These are phyloP conservation scores for Alca torda DNA, from an alignment of 2,797 vertebrate genomes.

Conservation along the genomic window DNA sequence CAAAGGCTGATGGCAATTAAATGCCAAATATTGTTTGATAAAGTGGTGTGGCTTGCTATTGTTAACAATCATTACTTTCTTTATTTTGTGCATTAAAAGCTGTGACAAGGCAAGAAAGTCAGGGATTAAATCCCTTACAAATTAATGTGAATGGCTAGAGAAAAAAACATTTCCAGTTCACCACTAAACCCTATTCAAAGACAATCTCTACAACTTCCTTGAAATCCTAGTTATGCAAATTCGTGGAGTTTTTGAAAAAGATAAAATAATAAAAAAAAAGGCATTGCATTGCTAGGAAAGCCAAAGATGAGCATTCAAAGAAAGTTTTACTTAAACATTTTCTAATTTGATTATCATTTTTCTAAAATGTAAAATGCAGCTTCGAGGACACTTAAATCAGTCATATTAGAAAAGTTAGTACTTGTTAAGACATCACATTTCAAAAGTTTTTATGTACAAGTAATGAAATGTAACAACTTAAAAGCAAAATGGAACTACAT, in stretches of 20 bases:
- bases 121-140: not conserved
- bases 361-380: not conserved
- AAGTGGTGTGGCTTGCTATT: not conserved
- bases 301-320: fast-evolving
- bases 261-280: not conserved
- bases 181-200: not conserved
- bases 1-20: not conserved
- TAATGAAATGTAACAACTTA: not conserved
- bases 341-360: not conserved
- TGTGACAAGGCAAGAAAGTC: not conserved
- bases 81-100: not conserved
- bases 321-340: not conserved
- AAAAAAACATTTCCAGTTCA: not conserved
- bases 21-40: not conserved
- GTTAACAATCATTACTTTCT: not conserved
- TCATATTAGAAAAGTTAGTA: not conserved
- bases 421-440: not conserved
- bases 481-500: not conserved
- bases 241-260: not conserved
- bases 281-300: not conserved
- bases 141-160: not conserved
- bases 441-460: not conserved
- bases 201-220: not conserved
- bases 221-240: not conserved
- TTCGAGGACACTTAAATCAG: not conserved